Evolutionary conservation across 2,113 vertebrate species (phyloP).

Genomic region (Poecile atricapillus): DNA sequence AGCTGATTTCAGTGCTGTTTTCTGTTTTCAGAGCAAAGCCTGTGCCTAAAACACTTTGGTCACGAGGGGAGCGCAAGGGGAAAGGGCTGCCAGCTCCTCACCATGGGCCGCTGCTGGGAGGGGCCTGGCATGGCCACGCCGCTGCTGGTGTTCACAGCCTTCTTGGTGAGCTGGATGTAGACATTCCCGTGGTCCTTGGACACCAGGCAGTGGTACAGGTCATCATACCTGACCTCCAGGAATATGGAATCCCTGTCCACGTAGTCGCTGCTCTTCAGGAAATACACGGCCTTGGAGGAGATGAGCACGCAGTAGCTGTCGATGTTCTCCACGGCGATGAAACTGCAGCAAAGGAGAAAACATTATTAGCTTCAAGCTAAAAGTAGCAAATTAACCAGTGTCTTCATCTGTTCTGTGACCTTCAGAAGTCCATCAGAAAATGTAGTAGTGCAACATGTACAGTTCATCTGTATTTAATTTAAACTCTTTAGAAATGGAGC

Average conservation of each 20-base stretch:
- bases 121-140: constrained; percentile 92
- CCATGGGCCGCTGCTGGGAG: constrained; percentile 96
- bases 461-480: not conserved
- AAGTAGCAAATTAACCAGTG: not conserved
- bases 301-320: constrained; percentile 94
- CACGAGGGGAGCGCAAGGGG: accelerated
- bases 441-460: accelerated
- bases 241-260: constrained; percentile 92
- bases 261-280: constrained; percentile 85
- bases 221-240: constrained; percentile 94
- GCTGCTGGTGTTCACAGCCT: constrained; percentile 86
- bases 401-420: not conserved
- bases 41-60: not conserved
- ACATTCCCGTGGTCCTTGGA: constrained; percentile 94
- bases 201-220: constrained; percentile 97
- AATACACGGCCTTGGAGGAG: constrained; percentile 95
- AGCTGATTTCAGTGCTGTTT: not conserved
- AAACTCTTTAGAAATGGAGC: not conserved
- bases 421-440: not conserved
- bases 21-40: not conserved
- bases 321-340: constrained; percentile 91
- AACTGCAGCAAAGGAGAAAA: constrained; percentile 69
- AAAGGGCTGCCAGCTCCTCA: constrained; percentile 58
- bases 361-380: not conserved
- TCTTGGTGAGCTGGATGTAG: constrained; percentile 96